Conservation (phyloP, 2,888 invertebrate genomes). For the Thera britannica region DNA sequence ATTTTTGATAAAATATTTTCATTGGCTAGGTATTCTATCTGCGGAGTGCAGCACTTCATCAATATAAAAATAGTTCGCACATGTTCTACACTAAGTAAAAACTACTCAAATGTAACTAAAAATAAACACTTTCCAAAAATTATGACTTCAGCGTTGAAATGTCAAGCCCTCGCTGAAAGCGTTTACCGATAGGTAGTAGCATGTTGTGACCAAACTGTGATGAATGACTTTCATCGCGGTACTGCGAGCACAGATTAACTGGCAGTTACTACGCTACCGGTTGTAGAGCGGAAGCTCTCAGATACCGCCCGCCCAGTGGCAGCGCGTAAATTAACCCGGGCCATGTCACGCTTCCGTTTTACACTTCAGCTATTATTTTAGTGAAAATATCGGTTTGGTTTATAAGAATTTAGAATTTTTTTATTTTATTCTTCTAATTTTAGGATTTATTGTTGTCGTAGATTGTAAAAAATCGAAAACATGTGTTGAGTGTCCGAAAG, state of each 20-base stretch:
- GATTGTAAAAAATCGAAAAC: too few species aligned
- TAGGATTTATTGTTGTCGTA: background rate
- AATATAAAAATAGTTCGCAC: too few species aligned
- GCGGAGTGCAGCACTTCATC: too few species aligned
- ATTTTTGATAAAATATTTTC: too few species aligned
- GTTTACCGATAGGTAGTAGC: constrained; percentile 60
- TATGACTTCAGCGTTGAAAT: constrained; percentile 36
- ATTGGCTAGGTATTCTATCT: too few species aligned
- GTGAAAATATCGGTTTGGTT: constrained; percentile 20
- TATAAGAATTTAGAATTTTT: background rate
- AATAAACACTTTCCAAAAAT: constrained; percentile 30
- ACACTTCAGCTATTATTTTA: constrained; percentile 49
- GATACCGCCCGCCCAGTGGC: constrained; percentile 69
- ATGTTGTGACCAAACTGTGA: constrained; percentile 72
- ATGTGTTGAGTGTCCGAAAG: too few species aligned
- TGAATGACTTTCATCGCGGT: constrained; percentile 72
- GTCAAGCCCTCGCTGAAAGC: constrained; percentile 42
- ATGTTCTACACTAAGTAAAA: too few species aligned
- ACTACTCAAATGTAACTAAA: constrained; percentile 11
- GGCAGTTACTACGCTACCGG: constrained; percentile 50
- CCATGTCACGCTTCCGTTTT: constrained; percentile 64
- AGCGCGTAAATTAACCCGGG: constrained; percentile 70
- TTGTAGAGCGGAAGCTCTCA: constrained; percentile 66
- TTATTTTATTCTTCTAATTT: background rate
- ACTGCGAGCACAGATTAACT: constrained; percentile 21